Conservation (phyloP, 2,888 invertebrate species). For the Noctua pronuba region DNA sequence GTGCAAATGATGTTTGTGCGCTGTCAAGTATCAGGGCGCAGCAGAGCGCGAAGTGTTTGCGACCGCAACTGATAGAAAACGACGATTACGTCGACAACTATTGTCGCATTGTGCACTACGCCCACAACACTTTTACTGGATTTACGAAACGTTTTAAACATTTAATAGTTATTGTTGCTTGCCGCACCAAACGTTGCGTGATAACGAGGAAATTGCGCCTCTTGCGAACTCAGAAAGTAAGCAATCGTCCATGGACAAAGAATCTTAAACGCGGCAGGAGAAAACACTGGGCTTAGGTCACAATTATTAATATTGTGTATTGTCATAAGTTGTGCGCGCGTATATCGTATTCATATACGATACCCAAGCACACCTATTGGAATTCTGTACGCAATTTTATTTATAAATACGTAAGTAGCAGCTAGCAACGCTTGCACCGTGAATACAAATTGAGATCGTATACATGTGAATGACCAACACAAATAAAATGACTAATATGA, state of each 20-base stretch:
- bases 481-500: constrained; percentile 26
- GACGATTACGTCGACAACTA: constrained; percentile 85
- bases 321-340: constrained; percentile 41
- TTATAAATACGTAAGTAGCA: constrained; percentile 55
- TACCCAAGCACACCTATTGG: constrained; percentile 35
- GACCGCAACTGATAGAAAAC: constrained; percentile 89
- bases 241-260: constrained; percentile 64
- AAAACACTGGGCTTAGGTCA: constrained; percentile 29
- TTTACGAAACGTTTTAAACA: constrained; percentile 86
- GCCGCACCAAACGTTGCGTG: constrained; percentile 80
- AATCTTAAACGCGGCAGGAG: constrained; percentile 7
- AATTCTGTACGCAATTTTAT: constrained; percentile 53
- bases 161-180: constrained; percentile 79
- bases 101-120: constrained; percentile 87
- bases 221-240: constrained; percentile 66
- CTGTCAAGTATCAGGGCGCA: constrained; percentile 74
- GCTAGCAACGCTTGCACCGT: constrained; percentile 43
- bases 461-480: constrained; percentile 44
- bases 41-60: constrained; percentile 85
- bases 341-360: constrained; percentile 36
- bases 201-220: constrained; percentile 80
- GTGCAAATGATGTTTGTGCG: constrained; percentile 73
- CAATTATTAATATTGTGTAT: constrained; percentile 34
- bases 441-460: constrained; percentile 54
- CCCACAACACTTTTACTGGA: constrained; percentile 87